Conservation (phyloP, 2,113 vertebrate species). For the Lagopus muta region DNA sequence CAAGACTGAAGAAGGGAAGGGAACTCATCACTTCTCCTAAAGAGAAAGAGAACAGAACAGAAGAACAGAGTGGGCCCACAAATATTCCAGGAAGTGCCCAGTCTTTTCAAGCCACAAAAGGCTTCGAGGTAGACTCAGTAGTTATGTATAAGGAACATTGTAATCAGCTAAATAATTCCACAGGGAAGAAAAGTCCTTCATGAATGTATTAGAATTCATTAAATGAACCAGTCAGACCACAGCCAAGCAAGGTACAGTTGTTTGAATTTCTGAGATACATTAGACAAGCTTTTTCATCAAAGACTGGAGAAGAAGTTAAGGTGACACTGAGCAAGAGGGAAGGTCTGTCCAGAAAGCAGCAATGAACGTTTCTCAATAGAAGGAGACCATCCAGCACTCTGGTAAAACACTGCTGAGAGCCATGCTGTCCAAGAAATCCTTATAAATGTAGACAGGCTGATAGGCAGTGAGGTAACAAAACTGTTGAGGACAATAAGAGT, state of each 20-base stretch:
- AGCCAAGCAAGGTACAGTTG: background rate
- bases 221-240: background rate
- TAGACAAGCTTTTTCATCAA: background rate
- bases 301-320: background rate
- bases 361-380: background rate
- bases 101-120: background rate
- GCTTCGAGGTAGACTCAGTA: background rate
- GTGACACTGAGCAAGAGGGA: background rate
- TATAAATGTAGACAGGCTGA: background rate
- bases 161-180: background rate
- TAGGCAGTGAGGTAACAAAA: background rate
- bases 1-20: background rate
- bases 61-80: background rate
- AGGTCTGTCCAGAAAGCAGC: background rate
- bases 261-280: background rate
- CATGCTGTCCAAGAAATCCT: background rate
- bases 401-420: background rate
- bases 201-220: background rate
- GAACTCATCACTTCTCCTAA: background rate
- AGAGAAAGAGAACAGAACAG: background rate
- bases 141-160: background rate
- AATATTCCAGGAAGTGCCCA: background rate
- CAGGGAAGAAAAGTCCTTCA: background rate
- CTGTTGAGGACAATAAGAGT: background rate
- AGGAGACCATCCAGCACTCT: background rate